Evolutionary conservation across 2,888 invertebrate species (phyloP).

Genomic region (Papilio demoleus): DNA sequence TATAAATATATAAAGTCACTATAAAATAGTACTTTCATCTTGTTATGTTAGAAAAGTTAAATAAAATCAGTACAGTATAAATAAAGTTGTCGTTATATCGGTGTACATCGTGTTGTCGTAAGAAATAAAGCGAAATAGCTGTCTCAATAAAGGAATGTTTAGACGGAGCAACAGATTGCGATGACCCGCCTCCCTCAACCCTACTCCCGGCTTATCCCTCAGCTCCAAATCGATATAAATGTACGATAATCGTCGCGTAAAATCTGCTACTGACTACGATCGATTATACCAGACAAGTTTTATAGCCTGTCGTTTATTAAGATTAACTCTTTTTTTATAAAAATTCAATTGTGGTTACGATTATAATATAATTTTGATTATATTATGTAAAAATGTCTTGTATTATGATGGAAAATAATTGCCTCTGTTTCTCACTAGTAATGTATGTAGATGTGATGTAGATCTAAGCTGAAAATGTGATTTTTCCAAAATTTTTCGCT

Average conservation of each 20-base stretch:
- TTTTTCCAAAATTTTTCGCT: not conserved
- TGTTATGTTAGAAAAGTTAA: not conserved
- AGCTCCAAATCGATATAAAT: slow-evolving; percentile 33
- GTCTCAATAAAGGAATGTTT: slow-evolving; percentile 31
- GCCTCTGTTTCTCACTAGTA: too few species aligned
- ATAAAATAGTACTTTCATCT: not conserved
- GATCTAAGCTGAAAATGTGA: not conserved
- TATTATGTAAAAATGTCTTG: too few species aligned
- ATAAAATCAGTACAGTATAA: slow-evolving; percentile 5
- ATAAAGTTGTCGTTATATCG: slow-evolving; percentile 14
- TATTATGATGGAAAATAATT: too few species aligned
- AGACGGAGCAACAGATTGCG: slow-evolving; percentile 30
- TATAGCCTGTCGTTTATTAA: slow-evolving; percentile 12
- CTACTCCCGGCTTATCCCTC: slow-evolving; percentile 21
- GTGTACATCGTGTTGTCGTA: slow-evolving; percentile 5
- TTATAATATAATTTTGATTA: not conserved
- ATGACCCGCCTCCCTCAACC: not conserved
- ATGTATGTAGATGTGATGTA: too few species aligned
- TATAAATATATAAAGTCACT: too few species aligned
- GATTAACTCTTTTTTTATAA: not conserved
- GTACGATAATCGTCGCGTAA: slow-evolving; percentile 26
- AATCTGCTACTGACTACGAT: slow-evolving; percentile 29
- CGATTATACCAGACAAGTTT: slow-evolving; percentile 16
- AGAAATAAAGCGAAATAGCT: slow-evolving; percentile 14
- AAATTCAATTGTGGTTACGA: not conserved